Evolutionary conservation across 2,888 invertebrate genomes (phyloP), one percentile per base, ranked within the genome.

Genomic region (Salpingus planirostris): DNA sequence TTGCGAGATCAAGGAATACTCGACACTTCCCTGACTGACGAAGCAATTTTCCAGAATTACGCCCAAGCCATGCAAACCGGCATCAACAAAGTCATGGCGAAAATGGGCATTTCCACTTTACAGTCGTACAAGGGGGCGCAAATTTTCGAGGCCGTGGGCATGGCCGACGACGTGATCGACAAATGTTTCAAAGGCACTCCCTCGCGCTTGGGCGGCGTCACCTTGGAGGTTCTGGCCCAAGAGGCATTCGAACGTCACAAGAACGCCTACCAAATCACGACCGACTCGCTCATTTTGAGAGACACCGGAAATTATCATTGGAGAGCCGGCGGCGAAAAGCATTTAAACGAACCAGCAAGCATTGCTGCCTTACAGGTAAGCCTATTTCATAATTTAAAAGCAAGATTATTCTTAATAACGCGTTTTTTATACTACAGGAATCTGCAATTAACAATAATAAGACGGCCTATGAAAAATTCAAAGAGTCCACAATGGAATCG

Each of bases 121-220:
- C 97, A 97, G 62, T 96, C 95, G 0, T 98, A 98, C 67, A 97
- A 96, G 69, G 90, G 95, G 42, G 98, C 98, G 1, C 98, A 98
- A 69, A 98, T 98, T 52, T 98, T 98, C 59, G 98, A 98, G 66
- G 96, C 96, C 1, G 95, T 98, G 6, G 98, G 98, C 1, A 65
- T 98, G 26, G 82, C 86, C 21, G 77, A 84, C 37, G 95, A 97
- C 54, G 87, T 98, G 0, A 77, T 98, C 38, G 86, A 93, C 35
- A 87, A 87, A 55, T 96, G 97, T 64, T 98, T 98, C 69, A 86
- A 73, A 66, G 62, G 33, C 24, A 29, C 78, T 0, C 78, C 77
- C 27, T 78, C 78, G 8, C 71, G 80, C 41, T 73, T 81, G 45
- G 79, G 96, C 41, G 98, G 98, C n/a, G 84, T 89, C 0, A 87